Evolutionary conservation across 2,888 invertebrate genomes (phyloP), one percentile per base, ranked within the genome.

Genomic region (Pyrrhia umbra): DNA sequence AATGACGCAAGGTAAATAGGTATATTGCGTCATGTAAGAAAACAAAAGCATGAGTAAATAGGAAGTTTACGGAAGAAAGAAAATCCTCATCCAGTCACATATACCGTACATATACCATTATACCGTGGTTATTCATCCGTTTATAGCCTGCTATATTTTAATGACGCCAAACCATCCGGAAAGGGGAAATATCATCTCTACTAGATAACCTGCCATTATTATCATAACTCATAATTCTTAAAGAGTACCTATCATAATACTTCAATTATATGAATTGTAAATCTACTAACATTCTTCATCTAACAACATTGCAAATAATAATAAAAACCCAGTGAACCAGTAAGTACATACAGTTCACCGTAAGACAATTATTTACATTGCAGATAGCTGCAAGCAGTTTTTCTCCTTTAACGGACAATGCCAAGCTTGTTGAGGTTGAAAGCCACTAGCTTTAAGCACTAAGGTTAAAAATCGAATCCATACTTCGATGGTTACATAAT

Each of bases 131-230:
- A 49, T 49, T 23, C 25, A 15, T 18, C 27, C 15, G 27, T 0
- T 10, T n/a, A 20, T 10, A 23, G 18, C 27, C 0, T 23, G 27
- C 18, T 50, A 40, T 21, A 50, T 46, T 50, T 50, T 68, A 27
- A 62, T 40, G 1, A 30, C 15, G 27, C 8, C 0, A 27, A 27
- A 25, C 1, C 15, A 51, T 46, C 25, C 40, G 40, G 51, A 62
- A 54, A 4, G 39, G 23, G 63, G 71, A 71, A 50, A 34, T 52
- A 52, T 42, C n/a, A 52, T 52, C 5, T 37, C 18, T 39, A 39
- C 25, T n/a, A 52, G 10, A 54, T 13, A 16, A 30, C 15, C 34
- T 34, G 6, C n/a, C 34, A 34, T 34, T 34, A 34, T 34, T 34
- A n/a, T 34, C 4, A n/a, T n/a, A n/a, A n/a, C n/a, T n/a, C n/a